Conservation (phyloP, 2,797 vertebrate species). For the Rhinoraja longicauda region DNA sequence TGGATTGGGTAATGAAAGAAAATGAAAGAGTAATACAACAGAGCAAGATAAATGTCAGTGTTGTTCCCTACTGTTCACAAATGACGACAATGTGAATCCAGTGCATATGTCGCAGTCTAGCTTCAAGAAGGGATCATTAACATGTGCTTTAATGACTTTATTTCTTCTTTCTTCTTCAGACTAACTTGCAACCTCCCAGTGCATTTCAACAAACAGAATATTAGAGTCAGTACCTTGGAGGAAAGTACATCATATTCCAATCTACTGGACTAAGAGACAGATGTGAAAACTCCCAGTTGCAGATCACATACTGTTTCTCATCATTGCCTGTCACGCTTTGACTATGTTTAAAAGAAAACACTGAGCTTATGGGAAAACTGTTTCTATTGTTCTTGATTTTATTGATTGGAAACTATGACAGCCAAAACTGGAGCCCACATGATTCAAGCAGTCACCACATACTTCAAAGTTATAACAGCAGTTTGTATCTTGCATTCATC, state of each 20-base stretch:
- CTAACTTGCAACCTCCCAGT: not conserved
- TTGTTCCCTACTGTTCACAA: not conserved
- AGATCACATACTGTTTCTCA: not conserved
- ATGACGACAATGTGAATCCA: not conserved
- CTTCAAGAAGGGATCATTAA: slow-evolving; percentile 21
- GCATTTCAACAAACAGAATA: not conserved
- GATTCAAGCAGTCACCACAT: not conserved
- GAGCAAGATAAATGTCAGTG: not conserved
- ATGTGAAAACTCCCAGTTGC: not conserved
- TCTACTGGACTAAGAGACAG: not conserved
- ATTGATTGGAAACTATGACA: not conserved
- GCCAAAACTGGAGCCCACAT: not conserved
- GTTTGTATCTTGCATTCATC: not conserved
- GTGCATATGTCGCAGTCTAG: not conserved
- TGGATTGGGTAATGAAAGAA: not conserved
- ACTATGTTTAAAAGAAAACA: not conserved
- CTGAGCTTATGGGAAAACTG: not conserved
- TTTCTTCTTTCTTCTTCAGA: not conserved
- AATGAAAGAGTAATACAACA: not conserved
- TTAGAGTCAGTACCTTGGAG: not conserved
- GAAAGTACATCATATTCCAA: not conserved
- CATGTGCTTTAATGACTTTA: not conserved
- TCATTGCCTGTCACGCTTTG: not conserved
- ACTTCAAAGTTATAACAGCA: not conserved
- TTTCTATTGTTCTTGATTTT: not conserved